phyloP scores from a whole-genome alignment of 2,888 invertebrate genomes.

The Oxytorus armatus region DNA sequence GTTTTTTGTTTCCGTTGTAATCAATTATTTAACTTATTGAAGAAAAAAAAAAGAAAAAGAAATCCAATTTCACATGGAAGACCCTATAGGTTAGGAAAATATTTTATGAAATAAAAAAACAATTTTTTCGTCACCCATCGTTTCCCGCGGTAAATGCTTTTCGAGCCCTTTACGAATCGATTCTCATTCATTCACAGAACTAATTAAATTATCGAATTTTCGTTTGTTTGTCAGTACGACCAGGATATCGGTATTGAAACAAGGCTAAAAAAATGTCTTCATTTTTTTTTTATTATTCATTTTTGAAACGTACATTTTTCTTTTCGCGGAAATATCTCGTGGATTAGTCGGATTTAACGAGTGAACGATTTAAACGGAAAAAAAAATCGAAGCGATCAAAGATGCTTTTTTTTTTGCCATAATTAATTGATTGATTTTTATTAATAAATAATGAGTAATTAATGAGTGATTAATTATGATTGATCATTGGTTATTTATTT shows the following conservation, averaged over 20 bases:
- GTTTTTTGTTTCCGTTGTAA: too few relatives aligned
- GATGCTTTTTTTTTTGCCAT: slow-evolving; percentile 10
- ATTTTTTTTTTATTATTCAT: slow-evolving; percentile 5
- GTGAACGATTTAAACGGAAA: slow-evolving; percentile 13
- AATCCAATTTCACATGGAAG: background rate
- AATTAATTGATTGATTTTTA: background rate
- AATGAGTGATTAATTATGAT: slow-evolving; percentile 1
- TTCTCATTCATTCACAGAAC: slow-evolving; percentile 61
- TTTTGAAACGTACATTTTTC: background rate
- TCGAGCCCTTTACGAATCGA: slow-evolving; percentile 52
- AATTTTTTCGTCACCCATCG: slow-evolving; percentile 59
- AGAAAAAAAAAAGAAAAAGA: background rate
- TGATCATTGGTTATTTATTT: slow-evolving; percentile 2
- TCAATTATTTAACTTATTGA: too few relatives aligned
- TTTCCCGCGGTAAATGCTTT: slow-evolving; percentile 54
- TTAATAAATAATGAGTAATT: too few relatives aligned
- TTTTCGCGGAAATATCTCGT: slow-evolving; percentile 16
- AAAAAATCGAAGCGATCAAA: slow-evolving; percentile 6
- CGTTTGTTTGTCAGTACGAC: background rate
- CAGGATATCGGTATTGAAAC: slow-evolving; percentile 10
- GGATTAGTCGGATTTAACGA: slow-evolving; percentile 14
- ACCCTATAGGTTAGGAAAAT: slow-evolving; percentile 1
- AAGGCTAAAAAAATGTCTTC: background rate
- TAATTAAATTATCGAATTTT: slow-evolving; percentile 61
- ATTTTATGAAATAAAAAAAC: slow-evolving; percentile 51